Percentiles rank a stretch among this genome's conserved stretches.
Evolutionary conservation across 1,140 invertebrate species (phyloP).

Genomic region (Solenopsis fugax): DNA sequence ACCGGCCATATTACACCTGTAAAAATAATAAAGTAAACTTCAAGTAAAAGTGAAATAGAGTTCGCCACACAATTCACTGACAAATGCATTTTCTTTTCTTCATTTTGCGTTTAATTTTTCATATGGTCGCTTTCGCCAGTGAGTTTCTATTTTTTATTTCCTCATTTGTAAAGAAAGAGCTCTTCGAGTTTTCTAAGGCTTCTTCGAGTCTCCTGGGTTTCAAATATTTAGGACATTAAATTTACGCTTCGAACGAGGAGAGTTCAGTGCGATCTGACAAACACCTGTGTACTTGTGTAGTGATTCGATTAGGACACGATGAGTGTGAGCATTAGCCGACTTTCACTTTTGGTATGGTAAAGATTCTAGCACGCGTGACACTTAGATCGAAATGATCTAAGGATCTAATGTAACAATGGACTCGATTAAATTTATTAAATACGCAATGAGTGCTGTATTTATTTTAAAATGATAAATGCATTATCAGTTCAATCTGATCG

Average conservation of each 20-base stretch:
- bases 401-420: not conserved
- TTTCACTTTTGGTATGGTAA: constrained; percentile 32
- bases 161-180: not conserved
- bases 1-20: constrained; percentile 95
- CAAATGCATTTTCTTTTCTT: not conserved
- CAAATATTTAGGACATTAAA: not conserved
- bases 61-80: not conserved
- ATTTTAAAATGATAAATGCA: not conserved
- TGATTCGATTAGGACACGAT: constrained; percentile 10
- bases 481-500: not conserved
- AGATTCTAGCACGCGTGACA: not conserved
- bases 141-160: not conserved
- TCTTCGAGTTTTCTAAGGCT: not conserved
- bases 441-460: not conserved
- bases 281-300: too few species aligned
- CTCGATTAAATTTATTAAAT: not conserved
- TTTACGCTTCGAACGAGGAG: not conserved
- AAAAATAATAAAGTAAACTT: constrained; percentile 40
- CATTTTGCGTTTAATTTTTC: not conserved
- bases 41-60: not conserved
- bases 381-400: constrained; percentile 4
- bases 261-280: not conserved
- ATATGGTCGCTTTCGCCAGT: too few species aligned
- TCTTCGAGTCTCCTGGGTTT: not conserved
- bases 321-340: not conserved